Evolutionary conservation across 2,888 invertebrate genomes (phyloP).

Genomic region (Parnassius glacialis): DNA sequence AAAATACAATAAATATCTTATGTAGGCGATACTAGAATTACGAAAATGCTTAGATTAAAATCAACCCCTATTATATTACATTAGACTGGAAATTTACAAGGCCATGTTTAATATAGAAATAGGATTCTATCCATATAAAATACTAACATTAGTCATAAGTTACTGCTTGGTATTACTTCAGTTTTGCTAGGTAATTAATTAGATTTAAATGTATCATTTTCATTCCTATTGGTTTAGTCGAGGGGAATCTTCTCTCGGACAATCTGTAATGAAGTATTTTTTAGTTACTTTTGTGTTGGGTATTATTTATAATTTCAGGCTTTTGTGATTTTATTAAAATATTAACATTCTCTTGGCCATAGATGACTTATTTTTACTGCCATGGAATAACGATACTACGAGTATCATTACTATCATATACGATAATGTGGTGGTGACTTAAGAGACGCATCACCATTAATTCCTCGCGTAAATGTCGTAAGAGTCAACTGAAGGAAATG

Average conservation of each 20-base stretch:
- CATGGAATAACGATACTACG: too few relatives aligned
- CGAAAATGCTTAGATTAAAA: conserved; percentile 22
- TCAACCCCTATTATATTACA: conserved; percentile 15
- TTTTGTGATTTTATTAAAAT: too few relatives aligned
- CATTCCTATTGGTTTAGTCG: conserved; percentile 68
- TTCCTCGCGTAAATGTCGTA: too few relatives aligned
- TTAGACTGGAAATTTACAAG: conserved; percentile 9
- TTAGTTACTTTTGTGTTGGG: conserved; percentile 6
- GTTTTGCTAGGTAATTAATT: not conserved
- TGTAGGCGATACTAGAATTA: conserved; percentile 24
- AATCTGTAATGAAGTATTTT: conserved; percentile 72
- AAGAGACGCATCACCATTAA: too few relatives aligned
- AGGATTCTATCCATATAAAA: not conserved
- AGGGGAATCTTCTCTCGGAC: conserved; percentile 87
- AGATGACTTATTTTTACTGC: too few relatives aligned
- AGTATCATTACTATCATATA: too few relatives aligned
- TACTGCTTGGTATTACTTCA: not conserved
- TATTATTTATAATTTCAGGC: too few relatives aligned
- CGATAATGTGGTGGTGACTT: too few relatives aligned
- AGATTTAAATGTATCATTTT: not conserved
- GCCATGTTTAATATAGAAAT: not conserved
- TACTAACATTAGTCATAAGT: not conserved
- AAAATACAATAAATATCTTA: conserved; percentile 25
- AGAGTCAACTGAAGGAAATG: too few relatives aligned
- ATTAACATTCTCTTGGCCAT: too few relatives aligned